Evolutionary conservation across 2,797 vertebrate genomes (phyloP), one percentile per base, ranked within the genome.

Genomic region (Luscinia megarhynchos): DNA sequence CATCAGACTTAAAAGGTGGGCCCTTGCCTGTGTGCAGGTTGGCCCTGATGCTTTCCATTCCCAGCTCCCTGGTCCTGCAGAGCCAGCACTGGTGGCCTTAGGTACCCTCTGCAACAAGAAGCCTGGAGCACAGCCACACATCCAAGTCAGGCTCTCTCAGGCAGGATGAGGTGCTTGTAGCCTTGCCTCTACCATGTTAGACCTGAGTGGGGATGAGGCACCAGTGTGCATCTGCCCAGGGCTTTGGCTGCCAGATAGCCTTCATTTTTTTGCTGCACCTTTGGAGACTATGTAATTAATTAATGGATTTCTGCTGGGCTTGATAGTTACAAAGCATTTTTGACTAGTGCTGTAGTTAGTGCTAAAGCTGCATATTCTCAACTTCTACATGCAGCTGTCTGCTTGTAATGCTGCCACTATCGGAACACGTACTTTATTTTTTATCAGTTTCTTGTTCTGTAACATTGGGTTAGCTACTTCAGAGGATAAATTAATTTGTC

Each of bases 171-270:
- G 7, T 72, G 36, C 13, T 12, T 75, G 58, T 38, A 63, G 32
- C 61, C 22, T 64, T 1, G 0, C 10, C 46, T 67, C 30, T 21
- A 36, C 11, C 0, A 0, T n/a, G 61, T 46, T 46, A 66, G 24
- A 32, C 36, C 27, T 32, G 34, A n/a, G 27, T 24, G 8, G 30
- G 6, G 63, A 15, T 48, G 43, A 29, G 32, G 46, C 41, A 18
- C 72, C 38, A 29, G 11, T 80, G 36, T 76, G 66, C 66, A 40
- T 68, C 64, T 90, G 34, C 34, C 73, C 22, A 30, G 43, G 43
- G 26, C 36, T 87, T 87, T 64, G 64, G 13, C 53, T 85, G 18
- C 41, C 45, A 27, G 12, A 4, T 23, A 6, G n/a, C 4, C n/a
- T 53, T 76, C 0, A 0, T 64, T 78, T 57, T 18, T 63, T 27